These are phyloP conservation scores for Zonotrichia leucophrys DNA, from an alignment of 2,113 vertebrate genomes.

Conservation along the genomic window DNA sequence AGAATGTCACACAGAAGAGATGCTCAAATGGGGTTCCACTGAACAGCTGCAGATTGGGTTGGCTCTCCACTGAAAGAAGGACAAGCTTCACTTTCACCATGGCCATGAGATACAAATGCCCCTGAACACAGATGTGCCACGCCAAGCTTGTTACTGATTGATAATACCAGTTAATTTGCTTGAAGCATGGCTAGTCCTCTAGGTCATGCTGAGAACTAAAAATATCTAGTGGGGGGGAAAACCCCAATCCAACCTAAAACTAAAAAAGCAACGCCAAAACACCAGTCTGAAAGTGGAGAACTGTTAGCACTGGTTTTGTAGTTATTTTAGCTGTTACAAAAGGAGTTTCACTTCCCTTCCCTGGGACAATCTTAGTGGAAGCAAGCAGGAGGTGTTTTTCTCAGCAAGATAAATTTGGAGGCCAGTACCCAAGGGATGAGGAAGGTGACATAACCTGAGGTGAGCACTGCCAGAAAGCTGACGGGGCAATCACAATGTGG, in stretches of 20 bases:
- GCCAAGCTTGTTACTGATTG: neutral
- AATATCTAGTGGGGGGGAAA: neutral
- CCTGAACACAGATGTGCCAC: neutral
- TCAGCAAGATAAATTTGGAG: neutral
- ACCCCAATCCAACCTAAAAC: neutral
- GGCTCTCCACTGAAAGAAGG: neutral
- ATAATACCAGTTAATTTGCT: neutral
- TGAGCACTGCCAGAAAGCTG: neutral
- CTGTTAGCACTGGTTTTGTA: neutral
- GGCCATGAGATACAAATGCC: neutral
- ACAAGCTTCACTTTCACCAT: neutral
- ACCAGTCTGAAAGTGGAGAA: neutral
- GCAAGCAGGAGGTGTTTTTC: neutral
- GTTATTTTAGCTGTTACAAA: neutral
- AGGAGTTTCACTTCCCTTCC: neutral
- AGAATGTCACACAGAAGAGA: neutral
- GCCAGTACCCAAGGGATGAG: neutral
- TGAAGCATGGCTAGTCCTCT: neutral
- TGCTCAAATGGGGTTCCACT: neutral
- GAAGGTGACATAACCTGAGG: neutral
- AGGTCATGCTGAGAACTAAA: neutral
- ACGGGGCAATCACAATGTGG: neutral
- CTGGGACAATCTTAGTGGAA: neutral
- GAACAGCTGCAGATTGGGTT: neutral
- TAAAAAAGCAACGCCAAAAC: neutral